Base-by-base conservation (phyloP, 2,113 vertebrate genomes). In the Pelodiscus sinensis region DNA sequence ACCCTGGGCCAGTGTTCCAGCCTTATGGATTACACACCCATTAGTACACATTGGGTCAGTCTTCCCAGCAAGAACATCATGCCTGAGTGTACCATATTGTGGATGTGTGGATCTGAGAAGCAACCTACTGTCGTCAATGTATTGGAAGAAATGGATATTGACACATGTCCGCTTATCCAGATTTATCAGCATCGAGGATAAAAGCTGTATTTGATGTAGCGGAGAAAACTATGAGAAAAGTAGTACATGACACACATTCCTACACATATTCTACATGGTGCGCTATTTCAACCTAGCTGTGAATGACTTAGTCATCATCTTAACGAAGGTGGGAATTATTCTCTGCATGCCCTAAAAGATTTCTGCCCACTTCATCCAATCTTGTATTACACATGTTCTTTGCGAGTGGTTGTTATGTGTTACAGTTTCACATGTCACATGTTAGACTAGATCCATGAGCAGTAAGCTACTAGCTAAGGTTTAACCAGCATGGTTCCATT, bases 151-250 rank as follows among this genome's bases (percentile, higher is more conserved):
- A 4, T 4, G 52, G 9, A 3, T 75, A 38, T 27, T 81, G 83
- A 73, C 15, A 11, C 24, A 52, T 4, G 22, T 25, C 77, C 1
- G 79, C 80, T 73, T 0, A 0, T 58, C 0, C 0, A n/a, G 62
- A 31, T 31, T 68, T 50, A 14, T 24, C 65, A 24, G 7, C 44
- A 6, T 44, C 6, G 44, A 6, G 44, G 44, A 44, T 44, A 44
- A 44, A 44, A 44, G 7, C 5, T 44, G 44, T 44, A 44, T 44
- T 44, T 44, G 44, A 44, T 5, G 10, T 11, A 87, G 4, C 15
- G 38, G 29, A 29, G 2, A 7, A 73, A 88, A 86, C 1, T 58
- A 1, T 0, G 2, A 77, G 51, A 71, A 92, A 8, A 4, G 19
- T 75, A 14, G 3, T 51, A 6, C 35, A n/a, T n/a, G 44, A 75